Percentiles rank a stretch among this genome's conserved stretches.
These are phyloP conservation scores for Heliconius congener DNA, from an alignment of 1,140 invertebrate genomes.

Conservation along the genomic window DNA sequence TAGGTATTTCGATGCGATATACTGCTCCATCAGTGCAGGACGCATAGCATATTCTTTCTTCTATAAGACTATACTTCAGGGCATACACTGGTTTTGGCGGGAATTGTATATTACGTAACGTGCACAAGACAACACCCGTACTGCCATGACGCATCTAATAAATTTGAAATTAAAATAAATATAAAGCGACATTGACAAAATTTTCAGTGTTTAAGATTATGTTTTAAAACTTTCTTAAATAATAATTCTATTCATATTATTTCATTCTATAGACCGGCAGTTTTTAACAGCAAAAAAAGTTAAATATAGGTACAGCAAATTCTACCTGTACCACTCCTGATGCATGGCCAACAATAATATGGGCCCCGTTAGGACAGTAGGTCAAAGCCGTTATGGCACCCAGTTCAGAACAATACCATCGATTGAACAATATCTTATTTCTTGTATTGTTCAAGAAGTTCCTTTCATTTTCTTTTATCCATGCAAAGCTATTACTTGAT, in stretches of 20 bases:
- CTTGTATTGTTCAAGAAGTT: constrained; percentile 57
- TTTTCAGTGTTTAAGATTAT: neutral
- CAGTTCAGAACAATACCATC: constrained; percentile 63
- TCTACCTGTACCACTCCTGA: constrained; percentile 68
- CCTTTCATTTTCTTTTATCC: constrained; percentile 61
- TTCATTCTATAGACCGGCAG: neutral
- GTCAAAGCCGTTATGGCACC: constrained; percentile 61
- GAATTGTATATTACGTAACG: constrained; percentile 69
- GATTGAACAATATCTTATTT: constrained; percentile 60
- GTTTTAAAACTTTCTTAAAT: no score
- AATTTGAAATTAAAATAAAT: neutral
- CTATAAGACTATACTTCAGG: constrained; percentile 58
- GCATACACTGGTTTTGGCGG: constrained; percentile 70
- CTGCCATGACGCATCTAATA: constrained; percentile 69
- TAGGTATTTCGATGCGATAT: constrained; percentile 71
- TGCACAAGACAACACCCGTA: constrained; percentile 66
- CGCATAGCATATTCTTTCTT: constrained; percentile 70
- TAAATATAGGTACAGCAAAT: constrained; percentile 4
- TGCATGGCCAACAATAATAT: constrained; percentile 68
- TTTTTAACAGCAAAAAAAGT: neutral
- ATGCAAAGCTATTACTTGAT: constrained; percentile 41
- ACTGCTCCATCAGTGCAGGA: constrained; percentile 65
- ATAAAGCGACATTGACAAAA: neutral
- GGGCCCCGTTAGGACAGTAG: constrained; percentile 58
- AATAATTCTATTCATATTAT: neutral